These are phyloP conservation scores for Cotesia typhae DNA, from an alignment of 1,140 invertebrate genomes.

Conservation along the genomic window DNA sequence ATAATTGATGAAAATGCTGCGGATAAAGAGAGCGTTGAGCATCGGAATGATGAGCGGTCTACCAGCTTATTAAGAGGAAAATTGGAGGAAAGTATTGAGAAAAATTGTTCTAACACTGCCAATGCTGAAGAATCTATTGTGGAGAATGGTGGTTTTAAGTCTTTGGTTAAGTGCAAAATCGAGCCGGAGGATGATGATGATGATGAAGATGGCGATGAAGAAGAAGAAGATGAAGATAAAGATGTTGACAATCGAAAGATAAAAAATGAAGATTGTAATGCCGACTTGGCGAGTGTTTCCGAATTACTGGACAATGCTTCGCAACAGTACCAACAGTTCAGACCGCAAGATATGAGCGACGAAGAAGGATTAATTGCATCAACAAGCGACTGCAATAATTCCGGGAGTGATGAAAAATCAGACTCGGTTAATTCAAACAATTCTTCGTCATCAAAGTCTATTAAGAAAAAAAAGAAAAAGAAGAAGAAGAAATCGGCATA, in stretches of 20 bases:
- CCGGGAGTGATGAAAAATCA: slow-evolving; percentile 80
- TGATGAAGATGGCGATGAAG: slow-evolving; percentile 31
- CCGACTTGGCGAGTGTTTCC: slow-evolving; percentile 80
- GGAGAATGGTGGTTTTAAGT: not conserved
- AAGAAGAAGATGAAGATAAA: slow-evolving; percentile 24
- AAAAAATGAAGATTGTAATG: slow-evolving; percentile 55
- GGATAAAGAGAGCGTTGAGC: slow-evolving; percentile 33
- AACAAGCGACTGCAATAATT: slow-evolving; percentile 80
- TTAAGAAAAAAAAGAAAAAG: slow-evolving; percentile 54
- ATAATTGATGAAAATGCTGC: slow-evolving; percentile 74
- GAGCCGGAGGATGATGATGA: not conserved
- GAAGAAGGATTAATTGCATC: slow-evolving; percentile 79
- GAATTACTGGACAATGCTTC: slow-evolving; percentile 82
- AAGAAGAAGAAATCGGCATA: slow-evolving; percentile 94
- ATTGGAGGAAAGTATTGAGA: slow-evolving; percentile 45
- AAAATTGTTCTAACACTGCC: not conserved
- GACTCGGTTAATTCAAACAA: slow-evolving; percentile 62
- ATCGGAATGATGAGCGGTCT: slow-evolving; percentile 47
- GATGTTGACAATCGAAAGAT: slow-evolving; percentile 30
- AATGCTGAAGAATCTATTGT: slow-evolving; percentile 17
- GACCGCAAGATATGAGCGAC: slow-evolving; percentile 71
- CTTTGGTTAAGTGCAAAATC: not conserved
- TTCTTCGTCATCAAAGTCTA: slow-evolving; percentile 50
- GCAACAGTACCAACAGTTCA: slow-evolving; percentile 74
- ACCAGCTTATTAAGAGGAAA: slow-evolving; percentile 57